Evolutionary conservation across 2,797 vertebrate species (phyloP).

Genomic region (Acanthurus tractus): DNA sequence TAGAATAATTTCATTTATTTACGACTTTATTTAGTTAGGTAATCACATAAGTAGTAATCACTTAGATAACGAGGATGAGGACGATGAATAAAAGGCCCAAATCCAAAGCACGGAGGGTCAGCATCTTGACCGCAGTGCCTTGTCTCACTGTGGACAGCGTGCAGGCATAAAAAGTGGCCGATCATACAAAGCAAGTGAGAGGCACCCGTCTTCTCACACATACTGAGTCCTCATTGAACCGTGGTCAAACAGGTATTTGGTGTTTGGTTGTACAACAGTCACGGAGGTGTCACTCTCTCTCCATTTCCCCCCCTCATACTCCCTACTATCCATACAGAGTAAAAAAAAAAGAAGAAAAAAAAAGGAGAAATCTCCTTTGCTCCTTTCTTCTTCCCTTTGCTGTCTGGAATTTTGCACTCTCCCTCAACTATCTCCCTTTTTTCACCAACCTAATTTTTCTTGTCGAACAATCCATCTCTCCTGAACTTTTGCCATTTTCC

Average conservation of each 20-base stretch:
- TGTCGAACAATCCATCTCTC: conserved; percentile 6
- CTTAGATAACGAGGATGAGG: background rate
- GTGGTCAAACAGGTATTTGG: conserved; percentile 62
- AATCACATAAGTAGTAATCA: background rate
- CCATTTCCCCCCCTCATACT: background rate
- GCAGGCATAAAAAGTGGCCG: background rate
- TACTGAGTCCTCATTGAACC: conserved; percentile 63
- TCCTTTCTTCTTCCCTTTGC: conserved; percentile 1
- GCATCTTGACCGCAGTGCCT: background rate
- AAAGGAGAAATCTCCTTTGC: conserved; percentile 6
- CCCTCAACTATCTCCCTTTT: conserved; percentile 20
- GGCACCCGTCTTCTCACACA: conserved; percentile 46
- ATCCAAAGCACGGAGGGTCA: background rate
- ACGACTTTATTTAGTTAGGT: background rate
- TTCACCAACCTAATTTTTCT: conserved; percentile 1
- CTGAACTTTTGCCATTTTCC: conserved; percentile 49
- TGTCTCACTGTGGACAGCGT: conserved; percentile 5
- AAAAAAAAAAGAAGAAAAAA: background rate
- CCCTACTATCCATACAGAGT: background rate
- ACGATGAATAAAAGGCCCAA: background rate
- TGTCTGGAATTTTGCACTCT: conserved; percentile 40
- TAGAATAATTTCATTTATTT: background rate
- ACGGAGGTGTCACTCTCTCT: conserved; percentile 34
- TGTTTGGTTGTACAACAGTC: conserved; percentile 22
- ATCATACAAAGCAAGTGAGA: conserved; percentile 12